Conservation (phyloP, 2,797 vertebrate species). For the Crenuchus spilurus region DNA sequence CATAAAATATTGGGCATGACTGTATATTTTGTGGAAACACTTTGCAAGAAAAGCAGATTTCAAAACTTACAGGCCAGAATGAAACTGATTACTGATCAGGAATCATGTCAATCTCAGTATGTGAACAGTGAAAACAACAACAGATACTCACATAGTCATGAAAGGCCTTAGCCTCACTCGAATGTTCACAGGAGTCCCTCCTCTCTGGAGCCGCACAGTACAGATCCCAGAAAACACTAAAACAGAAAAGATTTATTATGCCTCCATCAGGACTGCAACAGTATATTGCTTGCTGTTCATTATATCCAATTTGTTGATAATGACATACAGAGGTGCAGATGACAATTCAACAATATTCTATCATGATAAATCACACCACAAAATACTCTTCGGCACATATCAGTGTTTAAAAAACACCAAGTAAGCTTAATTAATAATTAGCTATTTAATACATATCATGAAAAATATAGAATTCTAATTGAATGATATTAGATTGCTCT, state of each 20-base stretch:
- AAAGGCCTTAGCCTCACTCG: slow-evolving; percentile 99
- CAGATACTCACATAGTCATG: slow-evolving; percentile 95
- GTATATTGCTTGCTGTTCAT: neutral
- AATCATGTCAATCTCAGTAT: neutral
- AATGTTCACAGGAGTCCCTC: slow-evolving; percentile 98
- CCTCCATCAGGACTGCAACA: neutral
- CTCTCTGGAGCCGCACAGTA: slow-evolving; percentile 98
- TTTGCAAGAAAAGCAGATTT: neutral
- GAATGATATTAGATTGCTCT: no score
- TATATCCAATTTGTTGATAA: no score
- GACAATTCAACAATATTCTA: no score
- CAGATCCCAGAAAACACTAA: slow-evolving; percentile 98
- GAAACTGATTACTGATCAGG: neutral
- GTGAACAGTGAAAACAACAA: neutral
- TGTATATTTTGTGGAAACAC: neutral
- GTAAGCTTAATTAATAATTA: no score
- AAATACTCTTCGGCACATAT: no score
- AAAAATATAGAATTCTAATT: no score
- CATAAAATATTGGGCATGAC: no score
- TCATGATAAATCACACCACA: no score
- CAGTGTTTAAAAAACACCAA: no score
- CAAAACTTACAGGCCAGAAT: no score
- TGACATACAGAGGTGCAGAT: no score
- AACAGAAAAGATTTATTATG: slow-evolving; percentile 12
- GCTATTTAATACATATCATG: no score